Conservation (phyloP, 1,140 invertebrate species). For the Dreissena polymorpha region DNA sequence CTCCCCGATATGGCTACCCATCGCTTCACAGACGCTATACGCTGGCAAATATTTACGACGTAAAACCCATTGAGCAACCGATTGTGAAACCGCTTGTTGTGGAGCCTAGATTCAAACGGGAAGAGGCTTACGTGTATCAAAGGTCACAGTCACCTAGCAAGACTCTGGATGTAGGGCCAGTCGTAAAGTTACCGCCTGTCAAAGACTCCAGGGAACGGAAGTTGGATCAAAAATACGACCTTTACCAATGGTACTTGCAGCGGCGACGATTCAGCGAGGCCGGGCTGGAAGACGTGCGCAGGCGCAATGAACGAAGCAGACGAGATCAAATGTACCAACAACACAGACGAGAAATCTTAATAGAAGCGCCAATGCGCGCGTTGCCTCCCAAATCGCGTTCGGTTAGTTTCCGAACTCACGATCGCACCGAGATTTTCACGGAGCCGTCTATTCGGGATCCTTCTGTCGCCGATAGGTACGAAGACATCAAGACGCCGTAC, state of each 20-base stretch:
- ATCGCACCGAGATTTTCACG: not conserved
- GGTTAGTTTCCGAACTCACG: not conserved
- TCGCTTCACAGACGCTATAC: constrained; percentile 25
- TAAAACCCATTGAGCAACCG: not conserved
- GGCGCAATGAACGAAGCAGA: not conserved
- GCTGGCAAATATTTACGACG: constrained; percentile 32
- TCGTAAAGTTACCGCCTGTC: not conserved
- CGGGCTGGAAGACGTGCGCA: constrained; percentile 28
- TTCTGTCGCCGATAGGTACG: constrained; percentile 40
- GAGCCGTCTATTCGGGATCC: not conserved
- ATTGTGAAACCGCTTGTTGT: not conserved
- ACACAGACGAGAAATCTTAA: not conserved
- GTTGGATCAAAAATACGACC: constrained; percentile 14
- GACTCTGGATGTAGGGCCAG: not conserved
- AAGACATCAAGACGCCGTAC: constrained; percentile 41
- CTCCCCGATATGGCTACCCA: not conserved
- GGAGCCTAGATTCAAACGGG: constrained; percentile 34
- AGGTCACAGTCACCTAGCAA: constrained; percentile 12
- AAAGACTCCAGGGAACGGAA: not conserved
- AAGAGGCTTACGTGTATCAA: constrained; percentile 47
- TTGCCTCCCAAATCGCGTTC: not conserved
- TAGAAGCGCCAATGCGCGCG: not conserved
- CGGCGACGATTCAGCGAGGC: constrained; percentile 17
- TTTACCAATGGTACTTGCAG: constrained; percentile 32
- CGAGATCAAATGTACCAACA: not conserved